Percentiles rank a stretch among this genome's conserved stretches.
phyloP scores from a whole-genome alignment of 2,888 invertebrate genomes.

The Heliconius aoede region DNA sequence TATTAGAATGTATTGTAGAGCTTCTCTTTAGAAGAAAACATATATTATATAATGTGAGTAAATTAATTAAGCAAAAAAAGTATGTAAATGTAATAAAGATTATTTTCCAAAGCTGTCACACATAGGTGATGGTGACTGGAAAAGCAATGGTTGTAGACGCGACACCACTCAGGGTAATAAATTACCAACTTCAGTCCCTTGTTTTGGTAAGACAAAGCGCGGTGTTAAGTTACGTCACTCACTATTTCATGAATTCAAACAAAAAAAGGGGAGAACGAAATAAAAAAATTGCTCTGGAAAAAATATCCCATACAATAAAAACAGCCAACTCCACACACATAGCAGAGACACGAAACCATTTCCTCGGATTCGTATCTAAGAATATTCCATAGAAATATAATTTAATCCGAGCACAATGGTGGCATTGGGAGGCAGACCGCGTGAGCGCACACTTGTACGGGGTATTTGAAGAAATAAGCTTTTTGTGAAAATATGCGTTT shows the following conservation, averaged over 20 bases:
- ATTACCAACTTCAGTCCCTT: no score
- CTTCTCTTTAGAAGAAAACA: neutral
- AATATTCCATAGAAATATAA: slow-evolving; percentile 76
- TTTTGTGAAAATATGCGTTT: slow-evolving; percentile 10
- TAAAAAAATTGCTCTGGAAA: neutral
- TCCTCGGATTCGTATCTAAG: slow-evolving; percentile 63
- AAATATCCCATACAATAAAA: neutral
- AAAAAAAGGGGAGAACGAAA: neutral
- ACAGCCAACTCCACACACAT: slow-evolving; percentile 49
- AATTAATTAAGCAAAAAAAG: neutral
- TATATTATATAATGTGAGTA: neutral
- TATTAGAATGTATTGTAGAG: neutral
- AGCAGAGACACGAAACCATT: slow-evolving; percentile 62
- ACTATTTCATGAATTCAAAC: neutral
- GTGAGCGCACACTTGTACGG: slow-evolving; percentile 49
- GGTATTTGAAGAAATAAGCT: slow-evolving; percentile 53
- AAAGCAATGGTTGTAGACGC: no score
- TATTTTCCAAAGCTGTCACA: no score
- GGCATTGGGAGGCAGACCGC: slow-evolving; percentile 59
- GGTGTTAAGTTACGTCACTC: neutral
- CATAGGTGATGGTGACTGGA: no score
- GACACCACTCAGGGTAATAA: no score
- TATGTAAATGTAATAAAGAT: no score
- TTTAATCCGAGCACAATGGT: slow-evolving; percentile 75
- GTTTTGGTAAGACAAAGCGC: neutral